phyloP scores from a whole-genome alignment of 2,888 invertebrate genomes.

The Tupiocoris notatus region DNA sequence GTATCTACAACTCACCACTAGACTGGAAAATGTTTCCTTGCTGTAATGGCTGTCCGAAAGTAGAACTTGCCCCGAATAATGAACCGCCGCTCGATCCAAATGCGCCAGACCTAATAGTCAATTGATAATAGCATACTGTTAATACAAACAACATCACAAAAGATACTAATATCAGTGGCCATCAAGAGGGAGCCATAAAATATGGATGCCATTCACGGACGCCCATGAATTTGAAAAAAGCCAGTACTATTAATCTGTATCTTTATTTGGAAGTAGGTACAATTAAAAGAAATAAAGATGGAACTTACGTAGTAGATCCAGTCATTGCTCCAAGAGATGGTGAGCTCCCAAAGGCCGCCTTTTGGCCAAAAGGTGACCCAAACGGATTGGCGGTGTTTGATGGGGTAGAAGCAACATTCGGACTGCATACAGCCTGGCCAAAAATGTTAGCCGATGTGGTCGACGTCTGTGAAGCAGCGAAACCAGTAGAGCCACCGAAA shows the following conservation, averaged over 20 bases:
- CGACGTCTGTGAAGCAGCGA: slow-evolving; percentile 30
- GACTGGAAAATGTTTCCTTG: slow-evolving; percentile 45
- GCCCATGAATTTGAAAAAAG: too few relatives aligned
- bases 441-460: slow-evolving; percentile 41
- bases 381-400: slow-evolving; percentile 11
- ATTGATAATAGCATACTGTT: too few relatives aligned
- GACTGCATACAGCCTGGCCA: slow-evolving; percentile 35
- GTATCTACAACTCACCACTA: slow-evolving; percentile 18
- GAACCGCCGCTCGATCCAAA: slow-evolving; percentile 49
- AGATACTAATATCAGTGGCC: too few relatives aligned
- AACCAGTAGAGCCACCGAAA: slow-evolving; percentile 37
- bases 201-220: too few relatives aligned
- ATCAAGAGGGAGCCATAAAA: too few relatives aligned
- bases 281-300: not conserved
- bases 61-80: slow-evolving; percentile 45
- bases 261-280: too few relatives aligned
- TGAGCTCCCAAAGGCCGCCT: slow-evolving; percentile 36
- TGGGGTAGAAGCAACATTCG: slow-evolving; percentile 17
- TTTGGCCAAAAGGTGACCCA: slow-evolving; percentile 6
- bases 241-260: not conserved
- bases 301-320: slow-evolving; percentile 24
- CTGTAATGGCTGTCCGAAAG: slow-evolving; percentile 40
- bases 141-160: too few relatives aligned
- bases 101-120: not conserved
- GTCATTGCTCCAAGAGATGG: slow-evolving; percentile 11